Conservation (phyloP, 2,888 invertebrate genomes). For the Polydrusus cervinus region DNA sequence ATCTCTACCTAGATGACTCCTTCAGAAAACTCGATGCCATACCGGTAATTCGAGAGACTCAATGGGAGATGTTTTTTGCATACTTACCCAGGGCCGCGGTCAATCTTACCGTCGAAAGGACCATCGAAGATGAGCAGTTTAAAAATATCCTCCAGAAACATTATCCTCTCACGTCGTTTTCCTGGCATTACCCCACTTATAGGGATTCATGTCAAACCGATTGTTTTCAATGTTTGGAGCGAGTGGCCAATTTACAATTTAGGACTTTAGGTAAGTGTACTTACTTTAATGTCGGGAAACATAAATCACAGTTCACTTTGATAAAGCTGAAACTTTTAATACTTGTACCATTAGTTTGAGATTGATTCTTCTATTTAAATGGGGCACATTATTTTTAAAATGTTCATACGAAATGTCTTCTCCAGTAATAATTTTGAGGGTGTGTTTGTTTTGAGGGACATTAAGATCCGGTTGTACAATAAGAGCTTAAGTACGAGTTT, state of each 20-base stretch:
- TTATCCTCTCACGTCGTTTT: slow-evolving; percentile 41
- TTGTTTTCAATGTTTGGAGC: slow-evolving; percentile 41
- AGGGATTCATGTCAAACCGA: slow-evolving; percentile 41
- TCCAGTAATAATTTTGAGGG: too few species aligned
- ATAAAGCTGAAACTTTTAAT: too few species aligned
- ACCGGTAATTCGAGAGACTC: slow-evolving; percentile 8
- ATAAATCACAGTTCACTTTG: too few species aligned
- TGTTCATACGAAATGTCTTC: too few species aligned
- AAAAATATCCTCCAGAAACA: slow-evolving; percentile 37
- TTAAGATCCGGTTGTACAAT: too few species aligned
- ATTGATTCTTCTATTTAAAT: too few species aligned
- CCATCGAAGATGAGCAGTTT: slow-evolving; percentile 39
- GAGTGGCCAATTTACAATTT: slow-evolving; percentile 29
- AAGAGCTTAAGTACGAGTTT: too few species aligned
- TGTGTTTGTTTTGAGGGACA: too few species aligned
- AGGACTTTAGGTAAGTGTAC: slow-evolving; percentile 36
- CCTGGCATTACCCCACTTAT: slow-evolving; percentile 39
- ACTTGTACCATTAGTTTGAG: too few species aligned
- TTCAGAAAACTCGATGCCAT: slow-evolving; percentile 26
- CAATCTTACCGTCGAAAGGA: slow-evolving; percentile 29
- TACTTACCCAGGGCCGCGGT: slow-evolving; percentile 36
- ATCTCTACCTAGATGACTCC: slow-evolving; percentile 40
- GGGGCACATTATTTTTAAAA: too few species aligned
- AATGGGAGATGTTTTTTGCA: slow-evolving; percentile 41
- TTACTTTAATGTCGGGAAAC: too few species aligned